These are phyloP conservation scores for Cheilosia grossa DNA, from an alignment of 2,888 invertebrate genomes.

Conservation along the genomic window DNA sequence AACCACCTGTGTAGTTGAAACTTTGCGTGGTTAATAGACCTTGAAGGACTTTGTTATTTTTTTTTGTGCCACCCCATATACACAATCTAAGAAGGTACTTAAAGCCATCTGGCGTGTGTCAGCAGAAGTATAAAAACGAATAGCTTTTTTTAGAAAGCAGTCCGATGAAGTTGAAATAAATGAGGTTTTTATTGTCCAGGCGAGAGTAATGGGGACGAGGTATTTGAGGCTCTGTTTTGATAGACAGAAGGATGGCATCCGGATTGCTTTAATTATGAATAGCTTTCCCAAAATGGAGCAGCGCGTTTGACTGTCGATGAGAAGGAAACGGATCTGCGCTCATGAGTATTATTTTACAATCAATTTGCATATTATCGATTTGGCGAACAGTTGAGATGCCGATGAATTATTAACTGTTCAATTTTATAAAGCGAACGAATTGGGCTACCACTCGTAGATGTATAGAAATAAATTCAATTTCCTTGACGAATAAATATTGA, in stretches of 20 bases:
- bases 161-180: constrained; percentile 12
- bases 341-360: constrained; percentile 30
- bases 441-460: too few species aligned
- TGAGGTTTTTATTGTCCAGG: constrained; percentile 38
- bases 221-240: neutral
- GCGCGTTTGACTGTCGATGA: neutral
- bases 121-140: neutral
- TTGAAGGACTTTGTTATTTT: constrained; percentile 4
- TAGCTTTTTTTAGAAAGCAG: neutral
- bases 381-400: neutral
- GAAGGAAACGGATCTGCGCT: neutral
- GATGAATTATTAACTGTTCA: constrained; percentile 13
- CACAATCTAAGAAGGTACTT: constrained; percentile 11
- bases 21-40: constrained; percentile 30
- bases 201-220: neutral
- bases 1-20: constrained; percentile 33
- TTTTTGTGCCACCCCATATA: neutral
- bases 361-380: constrained; percentile 59
- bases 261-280: constrained; percentile 33
- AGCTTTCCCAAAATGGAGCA: neutral
- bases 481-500: too few species aligned
- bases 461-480: too few species aligned
- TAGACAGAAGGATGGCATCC: neutral
- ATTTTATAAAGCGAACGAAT: neutral
- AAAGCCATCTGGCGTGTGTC: constrained; percentile 22